Evolutionary conservation across 2,888 invertebrate species (phyloP).

Genomic region (Protula sp.): DNA sequence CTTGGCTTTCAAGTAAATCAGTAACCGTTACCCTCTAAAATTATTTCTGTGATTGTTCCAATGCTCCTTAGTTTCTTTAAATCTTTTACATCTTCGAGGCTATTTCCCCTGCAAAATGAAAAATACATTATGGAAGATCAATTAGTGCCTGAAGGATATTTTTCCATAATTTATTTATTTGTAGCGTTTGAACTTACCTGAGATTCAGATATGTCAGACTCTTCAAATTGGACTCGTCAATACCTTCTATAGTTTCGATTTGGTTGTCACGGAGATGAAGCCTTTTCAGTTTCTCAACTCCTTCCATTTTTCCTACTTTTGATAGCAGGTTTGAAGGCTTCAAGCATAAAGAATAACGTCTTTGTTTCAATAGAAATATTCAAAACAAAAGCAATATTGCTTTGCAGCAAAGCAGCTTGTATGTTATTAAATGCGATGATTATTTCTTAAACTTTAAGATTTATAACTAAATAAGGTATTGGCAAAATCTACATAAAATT

Average conservation of each 20-base stretch:
- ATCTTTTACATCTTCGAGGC: not conserved
- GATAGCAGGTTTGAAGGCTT: constrained; percentile 7
- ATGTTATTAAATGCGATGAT: too few relatives aligned
- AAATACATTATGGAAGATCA: not conserved
- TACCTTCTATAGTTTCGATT: constrained; percentile 3
- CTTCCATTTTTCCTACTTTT: constrained; percentile 3
- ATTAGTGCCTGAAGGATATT: too few relatives aligned
- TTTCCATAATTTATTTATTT: too few relatives aligned
- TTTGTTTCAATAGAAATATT: too few relatives aligned
- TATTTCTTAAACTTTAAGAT: too few relatives aligned
- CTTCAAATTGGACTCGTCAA: constrained; percentile 1
- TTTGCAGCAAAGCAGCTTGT: too few relatives aligned
- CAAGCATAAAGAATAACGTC: not conserved
- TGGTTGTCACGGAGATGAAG: constrained; percentile 12
- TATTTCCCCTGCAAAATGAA: not conserved
- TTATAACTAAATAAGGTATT: too few relatives aligned
- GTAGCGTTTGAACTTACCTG: constrained; percentile 10
- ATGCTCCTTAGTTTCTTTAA: not conserved
- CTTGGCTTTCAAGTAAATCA: too few relatives aligned
- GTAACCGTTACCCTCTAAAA: not conserved
- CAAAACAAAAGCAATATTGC: too few relatives aligned
- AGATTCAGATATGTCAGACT: constrained; percentile 9
- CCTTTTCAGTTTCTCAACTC: constrained; percentile 1
- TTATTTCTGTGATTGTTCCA: not conserved
- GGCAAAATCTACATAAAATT: too few relatives aligned